Base-by-base conservation (phyloP, 2,797 vertebrate species). In the Mergus octosetaceus region DNA sequence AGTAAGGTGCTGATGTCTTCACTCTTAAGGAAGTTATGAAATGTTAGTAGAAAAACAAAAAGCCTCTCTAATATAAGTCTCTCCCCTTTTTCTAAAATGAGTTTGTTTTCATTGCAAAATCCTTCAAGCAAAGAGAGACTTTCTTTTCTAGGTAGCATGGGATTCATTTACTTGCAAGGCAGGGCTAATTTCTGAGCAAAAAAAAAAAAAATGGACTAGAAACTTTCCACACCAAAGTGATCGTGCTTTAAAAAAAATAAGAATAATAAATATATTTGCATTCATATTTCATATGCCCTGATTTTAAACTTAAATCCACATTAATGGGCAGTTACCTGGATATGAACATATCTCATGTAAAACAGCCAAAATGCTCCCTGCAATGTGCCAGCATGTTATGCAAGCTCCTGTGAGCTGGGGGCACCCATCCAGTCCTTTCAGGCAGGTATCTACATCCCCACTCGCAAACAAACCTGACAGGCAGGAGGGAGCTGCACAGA, bases 101-200 rank as follows among this genome's bases (percentile, higher is more conserved):
- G 22, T 28, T 34, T 36, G 32, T 71, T 85, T 76, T 64, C 51
- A 34, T 57, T 9, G 21, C 3, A 6, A 75, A 86, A 49, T 18
- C 66, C 54, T 87, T 72, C 62, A 69, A 77, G 73, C 53, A 74
- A 30, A 86, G 27, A 18, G 9, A 66, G 36, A 24, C n/a, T 38
- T 24, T 72, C 20, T 91, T 80, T 84, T 21, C 45, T 47, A 66
- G 41, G 4, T 49, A 91, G 21, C 93, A 34, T 0, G 0, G n/a
- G 79, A 22, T 34, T 88, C 73, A 64, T 94, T 78, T 65, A 43
- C 74, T 81, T 84, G 66, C 58, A 78, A 95, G 64, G 51, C 77
- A 86, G 39, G 51, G 32, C 56, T 82, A 89, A 86, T 41, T 90
- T 84, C 80, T 58, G 15, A 90, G 60, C 41, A 57, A 89, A 90